phyloP scores from a whole-genome alignment of 2,113 vertebrate species.

The Zeus faber region DNA sequence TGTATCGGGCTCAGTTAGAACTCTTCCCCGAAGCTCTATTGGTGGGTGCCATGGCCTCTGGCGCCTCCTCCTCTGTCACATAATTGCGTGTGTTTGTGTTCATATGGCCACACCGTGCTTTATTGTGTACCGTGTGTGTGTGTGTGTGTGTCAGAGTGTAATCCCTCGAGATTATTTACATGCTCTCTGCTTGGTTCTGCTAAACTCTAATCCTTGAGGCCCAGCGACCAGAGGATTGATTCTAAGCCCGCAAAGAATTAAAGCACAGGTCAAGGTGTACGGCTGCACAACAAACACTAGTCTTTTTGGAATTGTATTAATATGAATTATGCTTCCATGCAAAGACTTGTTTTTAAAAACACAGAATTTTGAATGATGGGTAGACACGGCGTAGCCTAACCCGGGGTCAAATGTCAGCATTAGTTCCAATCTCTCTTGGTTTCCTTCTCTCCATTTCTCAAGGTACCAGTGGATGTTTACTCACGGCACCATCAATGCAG shows the following conservation, averaged over 20 bases:
- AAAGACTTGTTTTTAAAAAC: no score
- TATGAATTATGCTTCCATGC: no score
- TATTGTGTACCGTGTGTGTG: conserved; percentile 30
- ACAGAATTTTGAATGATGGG: no score
- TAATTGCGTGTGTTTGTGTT: not conserved
- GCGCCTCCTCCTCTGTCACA: not conserved
- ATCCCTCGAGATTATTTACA: conserved; percentile 69
- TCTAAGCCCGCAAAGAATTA: conserved; percentile 43
- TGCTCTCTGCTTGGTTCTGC: conserved; percentile 53
- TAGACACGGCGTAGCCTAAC: no score
- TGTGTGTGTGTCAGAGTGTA: conserved; percentile 37
- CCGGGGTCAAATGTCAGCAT: no score
- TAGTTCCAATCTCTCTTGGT: no score
- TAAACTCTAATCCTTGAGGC: conserved; percentile 67
- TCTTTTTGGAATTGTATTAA: no score
- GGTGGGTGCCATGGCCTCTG: conserved; percentile 74
- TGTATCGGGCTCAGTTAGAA: conserved; percentile 94
- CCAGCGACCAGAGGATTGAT: conserved; percentile 56
- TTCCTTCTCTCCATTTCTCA: no score
- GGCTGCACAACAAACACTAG: conserved; percentile 22
- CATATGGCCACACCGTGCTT: conserved; percentile 29
- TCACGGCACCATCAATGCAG: no score
- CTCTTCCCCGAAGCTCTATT: conserved; percentile 93
- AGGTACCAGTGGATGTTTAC: no score
- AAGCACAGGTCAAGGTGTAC: conserved; percentile 54